A percentile compares a stretch with the other conserved stretches of the same genome.
Evolutionary conservation across 2,113 vertebrate genomes (phyloP).

Genomic region (Anoura caudifer): DNA sequence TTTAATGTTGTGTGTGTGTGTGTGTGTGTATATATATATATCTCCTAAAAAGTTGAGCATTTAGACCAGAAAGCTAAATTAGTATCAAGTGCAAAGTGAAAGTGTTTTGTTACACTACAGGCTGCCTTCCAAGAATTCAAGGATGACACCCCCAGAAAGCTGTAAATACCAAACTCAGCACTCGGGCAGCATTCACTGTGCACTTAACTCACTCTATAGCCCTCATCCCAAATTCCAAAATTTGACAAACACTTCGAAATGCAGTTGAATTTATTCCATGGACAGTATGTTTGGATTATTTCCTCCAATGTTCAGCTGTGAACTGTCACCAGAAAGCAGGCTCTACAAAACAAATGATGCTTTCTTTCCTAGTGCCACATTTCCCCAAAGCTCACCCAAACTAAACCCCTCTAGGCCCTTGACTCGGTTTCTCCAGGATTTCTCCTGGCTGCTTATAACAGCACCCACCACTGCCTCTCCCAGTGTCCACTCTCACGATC

Average conservation of each 20-base stretch:
- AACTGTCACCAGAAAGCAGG: constrained; percentile 13
- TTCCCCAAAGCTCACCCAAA: constrained; percentile 2
- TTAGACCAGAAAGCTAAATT: constrained; percentile 19
- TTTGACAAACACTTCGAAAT: constrained; percentile 42
- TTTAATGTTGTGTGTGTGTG: too few relatives aligned
- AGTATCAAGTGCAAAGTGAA: background rate
- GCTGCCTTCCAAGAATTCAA: constrained; percentile 61
- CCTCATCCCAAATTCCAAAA: constrained; percentile 21
- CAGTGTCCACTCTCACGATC: background rate
- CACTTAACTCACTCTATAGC: constrained; percentile 24
- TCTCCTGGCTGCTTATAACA: background rate
- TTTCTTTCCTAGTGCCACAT: constrained; percentile 12
- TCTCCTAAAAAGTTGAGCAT: constrained; percentile 13
- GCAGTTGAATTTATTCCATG: constrained; percentile 22
- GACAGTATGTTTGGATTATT: background rate
- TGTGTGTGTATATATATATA: too few relatives aligned
- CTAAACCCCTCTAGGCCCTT: background rate
- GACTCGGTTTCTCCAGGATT: background rate
- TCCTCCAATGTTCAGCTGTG: background rate
- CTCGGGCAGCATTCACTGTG: background rate
- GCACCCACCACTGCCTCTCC: background rate
- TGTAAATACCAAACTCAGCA: constrained; percentile 24
- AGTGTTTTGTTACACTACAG: constrained; percentile 10
- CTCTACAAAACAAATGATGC: background rate
- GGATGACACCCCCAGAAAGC: constrained; percentile 52